phyloP scores from a whole-genome alignment of 2,113 vertebrate species.

The Cinclus mexicanus region DNA sequence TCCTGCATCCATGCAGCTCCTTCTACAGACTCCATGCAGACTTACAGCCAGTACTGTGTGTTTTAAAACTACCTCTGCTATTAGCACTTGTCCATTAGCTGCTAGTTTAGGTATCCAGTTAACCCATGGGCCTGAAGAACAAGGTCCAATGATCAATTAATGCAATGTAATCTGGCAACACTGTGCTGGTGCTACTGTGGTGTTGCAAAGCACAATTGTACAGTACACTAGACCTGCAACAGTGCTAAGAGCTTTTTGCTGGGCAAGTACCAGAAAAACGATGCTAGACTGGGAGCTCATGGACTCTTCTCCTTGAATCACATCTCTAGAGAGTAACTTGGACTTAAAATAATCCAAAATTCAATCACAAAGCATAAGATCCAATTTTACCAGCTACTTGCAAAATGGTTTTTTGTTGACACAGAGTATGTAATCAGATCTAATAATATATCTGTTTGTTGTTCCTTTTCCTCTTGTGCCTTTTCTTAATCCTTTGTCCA shows the following conservation, averaged over 20 bases:
- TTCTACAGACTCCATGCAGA: background rate
- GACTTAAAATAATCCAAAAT: background rate
- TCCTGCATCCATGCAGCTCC: background rate
- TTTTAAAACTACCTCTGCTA: background rate
- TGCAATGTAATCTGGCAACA: background rate
- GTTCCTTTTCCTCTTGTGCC: background rate
- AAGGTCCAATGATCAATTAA: background rate
- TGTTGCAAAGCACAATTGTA: background rate
- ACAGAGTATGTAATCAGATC: background rate
- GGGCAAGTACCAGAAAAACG: background rate
- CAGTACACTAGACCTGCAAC: background rate
- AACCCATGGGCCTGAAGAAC: background rate
- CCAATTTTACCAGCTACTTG: background rate
- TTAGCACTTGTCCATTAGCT: background rate
- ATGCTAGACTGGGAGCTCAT: background rate
- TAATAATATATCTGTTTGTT: background rate
- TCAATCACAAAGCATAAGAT: background rate
- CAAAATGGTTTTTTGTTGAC: background rate
- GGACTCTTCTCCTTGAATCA: background rate
- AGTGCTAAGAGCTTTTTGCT: background rate
- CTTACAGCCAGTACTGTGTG: background rate
- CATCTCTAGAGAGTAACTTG: background rate
- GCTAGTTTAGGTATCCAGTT: background rate
- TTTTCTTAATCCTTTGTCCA: background rate
- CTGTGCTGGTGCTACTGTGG: background rate